Base-by-base conservation (phyloP, 1,140 invertebrate genomes). In the Zaprionus camerounensis region DNA sequence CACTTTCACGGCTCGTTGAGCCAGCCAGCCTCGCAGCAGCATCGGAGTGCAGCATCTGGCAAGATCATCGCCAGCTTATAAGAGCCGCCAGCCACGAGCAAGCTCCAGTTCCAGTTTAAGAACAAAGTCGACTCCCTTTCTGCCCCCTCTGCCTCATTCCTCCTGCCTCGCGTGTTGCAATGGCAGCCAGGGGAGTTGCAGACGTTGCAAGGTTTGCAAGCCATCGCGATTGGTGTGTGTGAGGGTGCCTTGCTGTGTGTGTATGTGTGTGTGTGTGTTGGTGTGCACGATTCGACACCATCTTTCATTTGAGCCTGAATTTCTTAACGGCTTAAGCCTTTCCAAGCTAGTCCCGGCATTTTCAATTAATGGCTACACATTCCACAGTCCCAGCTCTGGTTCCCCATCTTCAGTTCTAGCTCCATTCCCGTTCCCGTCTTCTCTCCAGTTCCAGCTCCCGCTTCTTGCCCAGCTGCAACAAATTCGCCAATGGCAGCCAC, bases 291-390 rank as follows among this genome's bases (percentile, higher is more conserved):
- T 90, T 87, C 84, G 84, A 87, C 84, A 90, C 84, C 84, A 87
- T 87, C 84, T 87, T 87, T 87, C 84, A 88, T 88, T 88, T 88
- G 71, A 28, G 83, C 62, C 67, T 59, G 61, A 76, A 71, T 68
- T 88, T 83, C 84, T 77, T 69, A 41, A 70, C 69, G 55, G 70
- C 76, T 62, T 66, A 78, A 76, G 63, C 70, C 78, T 73, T 59
- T 61, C 36, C 31, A 34, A 34, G 57, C 56, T 58, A 70, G 78
- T 38, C 70, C 41, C 73, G 78, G 85, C 67, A 88, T 88, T 88
- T 88, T 88, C 84, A 88, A 88, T 88, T 88, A 88, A 88, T 88
- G 84, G 84, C 85, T 85, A 90, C 84, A 90, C 84, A 88, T 88
- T 88, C 84, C 82, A 83, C 36, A 67, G 62, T 46, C 36, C 28